Evolutionary conservation across 2,113 vertebrate genomes (phyloP).

Genomic region (Leptobrachium ailaonicum): DNA sequence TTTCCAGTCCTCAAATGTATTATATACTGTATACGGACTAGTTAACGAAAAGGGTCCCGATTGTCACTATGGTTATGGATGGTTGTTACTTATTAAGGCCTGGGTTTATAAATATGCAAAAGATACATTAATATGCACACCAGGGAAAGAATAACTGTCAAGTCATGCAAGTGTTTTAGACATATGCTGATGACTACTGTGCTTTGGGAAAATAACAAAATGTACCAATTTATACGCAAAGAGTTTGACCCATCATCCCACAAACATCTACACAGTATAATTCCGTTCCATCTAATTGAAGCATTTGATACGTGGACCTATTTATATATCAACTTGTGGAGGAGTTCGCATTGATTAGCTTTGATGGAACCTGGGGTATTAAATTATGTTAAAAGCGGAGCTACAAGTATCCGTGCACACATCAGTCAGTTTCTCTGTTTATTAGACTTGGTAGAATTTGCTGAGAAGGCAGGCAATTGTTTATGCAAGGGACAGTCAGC

Average conservation of each 20-base stretch:
- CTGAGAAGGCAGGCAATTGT: too few species aligned
- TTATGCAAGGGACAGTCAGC: too few species aligned
- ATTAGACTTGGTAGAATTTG: too few species aligned
- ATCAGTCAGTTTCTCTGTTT: too few species aligned
- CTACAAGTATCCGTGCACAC: too few species aligned
- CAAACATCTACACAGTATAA: neutral
- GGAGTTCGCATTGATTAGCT: too few species aligned
- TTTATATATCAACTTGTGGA: too few species aligned
- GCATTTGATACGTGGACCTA: neutral
- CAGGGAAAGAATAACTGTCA: neutral
- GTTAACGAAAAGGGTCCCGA: neutral
- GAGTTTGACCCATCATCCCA: neutral
- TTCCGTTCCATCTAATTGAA: neutral
- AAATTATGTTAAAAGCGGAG: too few species aligned
- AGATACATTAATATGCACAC: neutral
- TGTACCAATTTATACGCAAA: neutral
- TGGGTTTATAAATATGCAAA: neutral
- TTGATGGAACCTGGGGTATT: too few species aligned
- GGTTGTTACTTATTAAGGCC: neutral
- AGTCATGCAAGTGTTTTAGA: slow-evolving; percentile 1
- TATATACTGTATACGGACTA: neutral
- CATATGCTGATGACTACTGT: slow-evolving; percentile 5
- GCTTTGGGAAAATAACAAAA: neutral
- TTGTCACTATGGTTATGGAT: neutral
- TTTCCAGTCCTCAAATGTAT: too few species aligned